phyloP scores from a whole-genome alignment of 2,797 vertebrate genomes.

The Eulemur coronatus region DNA sequence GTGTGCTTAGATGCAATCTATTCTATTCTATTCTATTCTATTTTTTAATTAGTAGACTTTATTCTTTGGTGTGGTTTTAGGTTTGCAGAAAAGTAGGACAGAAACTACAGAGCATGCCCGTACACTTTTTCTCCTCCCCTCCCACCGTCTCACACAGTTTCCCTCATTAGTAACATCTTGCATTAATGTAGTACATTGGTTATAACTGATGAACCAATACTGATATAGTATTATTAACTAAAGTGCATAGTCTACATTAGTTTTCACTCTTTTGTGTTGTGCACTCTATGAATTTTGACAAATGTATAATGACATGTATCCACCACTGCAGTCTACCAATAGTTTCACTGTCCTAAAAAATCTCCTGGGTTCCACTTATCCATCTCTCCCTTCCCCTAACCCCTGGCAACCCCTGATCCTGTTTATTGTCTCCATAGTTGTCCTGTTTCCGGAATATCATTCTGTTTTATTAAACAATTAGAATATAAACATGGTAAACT shows the following conservation, averaged over 20 bases:
- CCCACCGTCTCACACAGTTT: neutral
- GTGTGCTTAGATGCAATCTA: neutral
- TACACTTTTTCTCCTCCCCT: neutral
- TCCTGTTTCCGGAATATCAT: neutral
- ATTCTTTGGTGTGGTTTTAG: neutral
- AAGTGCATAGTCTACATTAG: neutral
- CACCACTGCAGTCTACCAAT: neutral
- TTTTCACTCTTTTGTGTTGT: neutral
- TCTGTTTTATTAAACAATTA: neutral
- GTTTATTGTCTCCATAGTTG: neutral
- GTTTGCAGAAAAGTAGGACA: neutral
- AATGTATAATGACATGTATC: no score
- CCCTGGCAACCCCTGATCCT: neutral
- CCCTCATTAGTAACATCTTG: neutral
- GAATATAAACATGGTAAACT: neutral
- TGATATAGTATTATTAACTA: neutral
- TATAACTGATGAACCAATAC: neutral
- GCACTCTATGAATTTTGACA: neutral
- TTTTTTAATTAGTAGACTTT: neutral
- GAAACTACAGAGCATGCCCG: neutral
- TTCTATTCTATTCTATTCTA: neutral
- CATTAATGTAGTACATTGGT: neutral
- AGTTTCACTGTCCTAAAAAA: neutral
- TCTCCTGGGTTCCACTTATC: accelerated
- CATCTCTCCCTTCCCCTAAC: neutral